phyloP scores from a whole-genome alignment of 2,888 invertebrate species.

The Leucoptera coffeella region DNA sequence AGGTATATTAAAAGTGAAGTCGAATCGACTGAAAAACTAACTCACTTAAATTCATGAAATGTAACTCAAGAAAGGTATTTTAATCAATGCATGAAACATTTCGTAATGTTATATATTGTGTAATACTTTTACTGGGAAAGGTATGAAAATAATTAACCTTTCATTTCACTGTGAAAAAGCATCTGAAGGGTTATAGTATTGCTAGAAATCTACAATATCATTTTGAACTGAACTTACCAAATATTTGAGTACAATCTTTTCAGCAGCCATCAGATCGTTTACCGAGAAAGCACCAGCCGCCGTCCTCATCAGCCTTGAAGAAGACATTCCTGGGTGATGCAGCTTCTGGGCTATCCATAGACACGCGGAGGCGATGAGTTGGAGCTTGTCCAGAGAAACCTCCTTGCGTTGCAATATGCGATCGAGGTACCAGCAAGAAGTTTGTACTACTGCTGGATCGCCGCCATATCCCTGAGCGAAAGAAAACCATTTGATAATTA shows the following conservation, averaged over 20 bases:
- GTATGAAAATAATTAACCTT: too few species aligned
- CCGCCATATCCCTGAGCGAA: conserved; percentile 10
- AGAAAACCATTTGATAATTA: not conserved
- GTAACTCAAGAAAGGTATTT: too few species aligned
- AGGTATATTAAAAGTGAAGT: too few species aligned
- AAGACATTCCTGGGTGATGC: conserved; percentile 14
- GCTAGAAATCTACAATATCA: too few species aligned
- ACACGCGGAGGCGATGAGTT: conserved; percentile 25
- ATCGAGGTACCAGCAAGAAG: conserved; percentile 31
- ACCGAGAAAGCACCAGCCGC: conserved; percentile 16
- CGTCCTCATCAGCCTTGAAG: conserved; percentile 14
- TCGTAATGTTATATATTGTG: too few species aligned
- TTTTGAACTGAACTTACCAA: too few species aligned
- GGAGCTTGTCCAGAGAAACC: conserved; percentile 18
- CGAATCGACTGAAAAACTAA: too few species aligned
- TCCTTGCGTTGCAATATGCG: conserved; percentile 12
- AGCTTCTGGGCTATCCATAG: conserved; percentile 34
- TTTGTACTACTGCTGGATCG: conserved; percentile 22
- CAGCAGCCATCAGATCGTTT: conserved; percentile 13
- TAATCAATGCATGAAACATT: too few species aligned
- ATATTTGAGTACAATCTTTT: conserved; percentile 16
- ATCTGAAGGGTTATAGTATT: too few species aligned
- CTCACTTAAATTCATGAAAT: too few species aligned
- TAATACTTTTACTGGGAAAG: too few species aligned
- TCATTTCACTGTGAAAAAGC: too few species aligned